Evolutionary conservation across 2,888 invertebrate species (phyloP), one percentile per base, ranked within the genome.

Genomic region (Ochropacha duplaris): DNA sequence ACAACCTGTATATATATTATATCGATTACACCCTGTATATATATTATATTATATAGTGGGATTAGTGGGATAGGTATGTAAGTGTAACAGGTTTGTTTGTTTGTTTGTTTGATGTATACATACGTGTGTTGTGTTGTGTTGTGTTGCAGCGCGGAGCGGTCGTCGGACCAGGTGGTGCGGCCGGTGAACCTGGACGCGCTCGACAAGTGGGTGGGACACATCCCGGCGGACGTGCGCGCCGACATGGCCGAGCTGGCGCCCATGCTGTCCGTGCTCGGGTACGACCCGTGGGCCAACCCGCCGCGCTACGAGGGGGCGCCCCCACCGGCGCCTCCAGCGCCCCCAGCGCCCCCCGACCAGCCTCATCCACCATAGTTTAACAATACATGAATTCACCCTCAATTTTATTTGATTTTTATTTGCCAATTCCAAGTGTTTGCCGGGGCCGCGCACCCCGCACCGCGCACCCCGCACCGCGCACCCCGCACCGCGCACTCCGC

Each of bases 91-190:
- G n/a, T n/a, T n/a, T n/a, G n/a, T n/a, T n/a, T n/a, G n/a, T n/a
- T n/a, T n/a, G n/a, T n/a, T n/a, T n/a, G n/a, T n/a, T n/a, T n/a
- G n/a, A n/a, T n/a, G n/a, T 24, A 24, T 24, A 24, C 5, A 24
- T 5, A 24, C 24, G 24, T 24, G 24, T 24, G 24, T 24, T 22
- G n/a, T n/a, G n/a, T n/a, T n/a, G n/a, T n/a, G n/a, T n/a, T 31
- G 54, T 68, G 62, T 90, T 88, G 57, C 94, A 99, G 98, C 91
- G 98, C 98, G 84, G 99, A 99, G 93, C 95, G 99, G 63, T 99
- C 99, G 54, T 98, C 98, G 65, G 99, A 99, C 94, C 99, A 99
- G 94, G 99, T 99, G 76, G 98, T 99, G 87, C 99, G 99, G 81
- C 98, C 99, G 14, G 97, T 99, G 62, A 99, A 99, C 93, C 94